These are phyloP conservation scores for Malthinus flaveolus DNA, from an alignment of 2,888 invertebrate species.

Conservation along the genomic window DNA sequence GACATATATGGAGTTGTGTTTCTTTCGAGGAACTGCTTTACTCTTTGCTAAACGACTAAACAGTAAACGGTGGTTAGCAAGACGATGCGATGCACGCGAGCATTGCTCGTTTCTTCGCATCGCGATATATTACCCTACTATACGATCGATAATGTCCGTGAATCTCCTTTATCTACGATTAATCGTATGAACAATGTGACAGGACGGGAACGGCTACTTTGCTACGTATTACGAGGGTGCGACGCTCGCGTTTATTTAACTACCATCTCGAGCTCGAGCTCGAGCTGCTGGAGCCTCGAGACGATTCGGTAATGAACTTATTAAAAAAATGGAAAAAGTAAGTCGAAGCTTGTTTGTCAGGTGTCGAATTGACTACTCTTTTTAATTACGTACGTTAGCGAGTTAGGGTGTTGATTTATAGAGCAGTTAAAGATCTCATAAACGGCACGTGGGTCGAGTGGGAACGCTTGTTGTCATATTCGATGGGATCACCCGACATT, in stretches of 20 bases:
- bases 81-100: slow-evolving; percentile 37
- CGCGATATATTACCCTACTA: slow-evolving; percentile 39
- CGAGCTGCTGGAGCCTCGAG: too few relatives aligned
- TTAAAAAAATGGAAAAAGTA: too few relatives aligned
- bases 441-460: slow-evolving; percentile 56
- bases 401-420: slow-evolving; percentile 59
- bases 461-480: slow-evolving; percentile 55
- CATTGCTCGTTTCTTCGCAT: slow-evolving; percentile 7
- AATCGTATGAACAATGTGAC: slow-evolving; percentile 3
- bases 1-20: slow-evolving; percentile 55
- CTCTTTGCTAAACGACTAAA: slow-evolving; percentile 47
- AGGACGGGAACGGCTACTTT: not conserved
- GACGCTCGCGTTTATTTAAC: too few relatives aligned
- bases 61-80: slow-evolving; percentile 39
- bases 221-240: too few relatives aligned
- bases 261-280: too few relatives aligned
- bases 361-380: slow-evolving; percentile 47
- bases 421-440: slow-evolving; percentile 60
- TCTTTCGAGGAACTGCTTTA: slow-evolving; percentile 53
- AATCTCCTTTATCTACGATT: slow-evolving; percentile 40
- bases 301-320: too few relatives aligned
- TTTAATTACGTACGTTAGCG: slow-evolving; percentile 54
- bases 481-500: slow-evolving; percentile 52
- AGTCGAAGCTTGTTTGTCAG: slow-evolving; percentile 27
- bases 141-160: slow-evolving; percentile 43